Evolutionary conservation across 2,888 invertebrate species (phyloP).

Genomic region (Gymnocheta viridis): DNA sequence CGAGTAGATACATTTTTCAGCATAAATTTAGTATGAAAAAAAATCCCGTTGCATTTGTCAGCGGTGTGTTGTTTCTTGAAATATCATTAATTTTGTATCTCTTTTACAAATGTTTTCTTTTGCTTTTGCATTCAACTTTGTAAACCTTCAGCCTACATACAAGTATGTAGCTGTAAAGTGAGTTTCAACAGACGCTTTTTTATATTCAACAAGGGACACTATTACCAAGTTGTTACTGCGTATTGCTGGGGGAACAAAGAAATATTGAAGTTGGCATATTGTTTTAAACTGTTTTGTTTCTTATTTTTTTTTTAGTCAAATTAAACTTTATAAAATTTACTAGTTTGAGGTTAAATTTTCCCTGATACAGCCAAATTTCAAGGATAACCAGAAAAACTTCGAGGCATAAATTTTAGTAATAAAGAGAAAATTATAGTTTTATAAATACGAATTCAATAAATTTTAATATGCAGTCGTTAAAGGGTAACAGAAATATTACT

Average conservation of each 20-base stretch:
- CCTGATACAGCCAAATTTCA: conserved; percentile 8
- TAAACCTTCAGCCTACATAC: conserved; percentile 7
- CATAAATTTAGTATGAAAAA: not conserved
- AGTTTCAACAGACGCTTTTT: conserved; percentile 10
- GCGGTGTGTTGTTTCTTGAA: conserved; percentile 12
- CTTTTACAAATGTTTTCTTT: not conserved
- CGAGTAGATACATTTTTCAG: no score
- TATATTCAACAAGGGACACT: conserved; percentile 53
- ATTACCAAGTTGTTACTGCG: conserved; percentile 23
- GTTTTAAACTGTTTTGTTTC: conserved; percentile 3
- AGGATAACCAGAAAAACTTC: conserved; percentile 44
- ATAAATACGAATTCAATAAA: not conserved
- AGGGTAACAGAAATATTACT: no score
- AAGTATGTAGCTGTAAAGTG: conserved; percentile 49
- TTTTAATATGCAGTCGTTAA: no score
- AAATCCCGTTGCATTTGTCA: conserved; percentile 59
- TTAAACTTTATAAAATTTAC: conserved; percentile 15
- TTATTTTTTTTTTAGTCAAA: not conserved
- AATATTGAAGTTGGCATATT: conserved; percentile 13
- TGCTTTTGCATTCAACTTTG: not conserved
- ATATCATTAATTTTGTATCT: conserved; percentile 55
- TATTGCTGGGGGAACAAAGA: conserved; percentile 44
- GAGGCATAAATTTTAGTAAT: not conserved
- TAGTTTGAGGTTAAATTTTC: conserved; percentile 15
- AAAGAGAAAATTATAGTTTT: not conserved